Conservation (phyloP, 2,113 vertebrate genomes). For the Tragelaphus imberbis region DNA sequence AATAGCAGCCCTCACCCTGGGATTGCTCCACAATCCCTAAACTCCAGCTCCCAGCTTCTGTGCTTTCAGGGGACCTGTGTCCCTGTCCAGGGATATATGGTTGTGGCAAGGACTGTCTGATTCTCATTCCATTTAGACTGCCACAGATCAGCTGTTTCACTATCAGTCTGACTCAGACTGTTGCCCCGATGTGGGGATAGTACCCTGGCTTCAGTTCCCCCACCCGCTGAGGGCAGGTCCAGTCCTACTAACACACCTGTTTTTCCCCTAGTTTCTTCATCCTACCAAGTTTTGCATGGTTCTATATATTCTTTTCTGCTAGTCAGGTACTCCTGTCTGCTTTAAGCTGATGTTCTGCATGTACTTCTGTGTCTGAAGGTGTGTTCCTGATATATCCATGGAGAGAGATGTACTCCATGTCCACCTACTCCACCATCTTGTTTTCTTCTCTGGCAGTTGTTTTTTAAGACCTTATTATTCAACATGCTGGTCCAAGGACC, state of each 20-base stretch:
- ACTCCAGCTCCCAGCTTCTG: not conserved
- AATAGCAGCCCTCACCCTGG: not conserved
- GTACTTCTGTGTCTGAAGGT: not conserved
- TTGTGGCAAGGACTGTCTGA: not conserved
- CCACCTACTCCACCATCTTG: not conserved
- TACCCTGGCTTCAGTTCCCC: not conserved
- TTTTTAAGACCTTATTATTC: not conserved
- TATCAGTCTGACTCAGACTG: not conserved
- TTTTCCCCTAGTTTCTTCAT: not conserved
- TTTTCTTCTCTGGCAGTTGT: not conserved
- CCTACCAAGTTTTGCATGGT: not conserved
- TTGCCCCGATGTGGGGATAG: not conserved
- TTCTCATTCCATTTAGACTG: not conserved
- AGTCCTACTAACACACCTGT: not conserved
- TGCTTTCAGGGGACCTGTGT: not conserved
- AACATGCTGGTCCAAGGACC: not conserved
- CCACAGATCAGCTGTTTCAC: not conserved
- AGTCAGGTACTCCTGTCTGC: not conserved
- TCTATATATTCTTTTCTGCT: not conserved
- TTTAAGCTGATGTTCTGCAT: not conserved
- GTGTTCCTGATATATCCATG: not conserved
- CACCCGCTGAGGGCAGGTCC: rapidly evolving
- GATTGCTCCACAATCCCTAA: not conserved
- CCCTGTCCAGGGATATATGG: not conserved
- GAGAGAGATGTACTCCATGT: not conserved